Percentiles rank a stretch among this genome's conserved stretches.
Conservation (phyloP, 2,888 invertebrate species). For the Thalpophila matura region DNA sequence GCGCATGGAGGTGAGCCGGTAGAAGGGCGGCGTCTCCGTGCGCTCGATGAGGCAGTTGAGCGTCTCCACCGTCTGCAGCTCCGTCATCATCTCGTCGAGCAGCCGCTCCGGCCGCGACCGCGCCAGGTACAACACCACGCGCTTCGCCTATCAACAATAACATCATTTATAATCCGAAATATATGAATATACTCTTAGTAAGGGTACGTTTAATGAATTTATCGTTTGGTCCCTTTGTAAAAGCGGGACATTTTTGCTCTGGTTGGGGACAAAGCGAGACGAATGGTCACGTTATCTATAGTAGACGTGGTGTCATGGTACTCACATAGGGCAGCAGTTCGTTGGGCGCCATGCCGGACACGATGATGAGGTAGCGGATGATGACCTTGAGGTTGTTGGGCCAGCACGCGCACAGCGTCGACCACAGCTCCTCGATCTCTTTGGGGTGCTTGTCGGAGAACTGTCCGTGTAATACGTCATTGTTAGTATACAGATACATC, state of each 20-base stretch:
- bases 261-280: too few relatives aligned
- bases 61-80: conserved; percentile 99
- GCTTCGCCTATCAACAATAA: conserved; percentile 95
- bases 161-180: not conserved
- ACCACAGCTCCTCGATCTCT: conserved; percentile 99
- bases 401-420: conserved; percentile 98
- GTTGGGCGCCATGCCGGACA: conserved; percentile 99
- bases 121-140: conserved; percentile 98
- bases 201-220: too few relatives aligned
- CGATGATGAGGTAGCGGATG: conserved; percentile 98
- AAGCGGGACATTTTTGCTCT: too few relatives aligned
- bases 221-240: too few relatives aligned
- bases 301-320: conserved; percentile 64
- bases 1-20: conserved; percentile 97
- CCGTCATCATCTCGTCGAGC: conserved; percentile 99
- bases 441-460: conserved; percentile 98
- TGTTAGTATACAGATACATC: not conserved
- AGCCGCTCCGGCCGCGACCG: conserved; percentile 97
- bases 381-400: conserved; percentile 99
- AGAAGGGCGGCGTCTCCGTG: conserved; percentile 99
- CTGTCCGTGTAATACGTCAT: conserved; percentile 82
- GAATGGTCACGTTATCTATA: not conserved
- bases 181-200: too few relatives aligned
- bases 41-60: conserved; percentile 98
- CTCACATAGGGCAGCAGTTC: conserved; percentile 97